These are phyloP conservation scores for Cydia pomonella DNA, from an alignment of 1,140 invertebrate genomes.

Conservation along the genomic window DNA sequence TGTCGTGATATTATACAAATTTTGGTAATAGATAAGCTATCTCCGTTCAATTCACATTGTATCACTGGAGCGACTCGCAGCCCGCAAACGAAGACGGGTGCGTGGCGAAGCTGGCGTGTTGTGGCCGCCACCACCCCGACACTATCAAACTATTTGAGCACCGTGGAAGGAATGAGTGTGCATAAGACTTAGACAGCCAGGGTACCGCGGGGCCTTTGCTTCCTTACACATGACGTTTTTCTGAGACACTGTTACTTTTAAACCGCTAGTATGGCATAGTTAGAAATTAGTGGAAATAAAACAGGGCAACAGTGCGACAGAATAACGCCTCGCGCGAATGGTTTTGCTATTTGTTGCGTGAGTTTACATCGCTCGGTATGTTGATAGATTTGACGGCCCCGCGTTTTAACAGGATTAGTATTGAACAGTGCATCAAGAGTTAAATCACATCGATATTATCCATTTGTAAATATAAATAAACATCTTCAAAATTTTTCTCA, in stretches of 20 bases:
- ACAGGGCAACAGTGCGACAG: neutral
- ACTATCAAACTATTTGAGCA: constrained; percentile 67
- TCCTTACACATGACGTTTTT: neutral
- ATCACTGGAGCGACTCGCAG: constrained; percentile 60
- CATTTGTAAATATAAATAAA: constrained; percentile 76
- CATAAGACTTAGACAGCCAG: constrained; percentile 58
- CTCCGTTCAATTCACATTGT: constrained; percentile 63
- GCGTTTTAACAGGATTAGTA: constrained; percentile 40
- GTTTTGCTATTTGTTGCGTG: neutral
- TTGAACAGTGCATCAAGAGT: constrained; percentile 55
- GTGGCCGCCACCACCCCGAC: constrained; percentile 43
- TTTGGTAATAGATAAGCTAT: constrained; percentile 48
- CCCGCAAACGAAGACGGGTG: constrained; percentile 37
- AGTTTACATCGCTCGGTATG: no score
- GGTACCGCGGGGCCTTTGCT: neutral
- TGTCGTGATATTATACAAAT: constrained; percentile 59
- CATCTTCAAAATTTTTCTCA: constrained; percentile 76
- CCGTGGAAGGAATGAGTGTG: constrained; percentile 78
- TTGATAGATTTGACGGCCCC: neutral
- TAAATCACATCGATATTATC: constrained; percentile 53
- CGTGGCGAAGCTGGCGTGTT: constrained; percentile 32
- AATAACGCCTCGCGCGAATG: neutral
- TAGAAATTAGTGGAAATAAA: neutral
- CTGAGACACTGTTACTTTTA: neutral
- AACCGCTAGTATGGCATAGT: constrained; percentile 14